phyloP scores from a whole-genome alignment of 2,888 invertebrate species.

The Metalampra italica region DNA sequence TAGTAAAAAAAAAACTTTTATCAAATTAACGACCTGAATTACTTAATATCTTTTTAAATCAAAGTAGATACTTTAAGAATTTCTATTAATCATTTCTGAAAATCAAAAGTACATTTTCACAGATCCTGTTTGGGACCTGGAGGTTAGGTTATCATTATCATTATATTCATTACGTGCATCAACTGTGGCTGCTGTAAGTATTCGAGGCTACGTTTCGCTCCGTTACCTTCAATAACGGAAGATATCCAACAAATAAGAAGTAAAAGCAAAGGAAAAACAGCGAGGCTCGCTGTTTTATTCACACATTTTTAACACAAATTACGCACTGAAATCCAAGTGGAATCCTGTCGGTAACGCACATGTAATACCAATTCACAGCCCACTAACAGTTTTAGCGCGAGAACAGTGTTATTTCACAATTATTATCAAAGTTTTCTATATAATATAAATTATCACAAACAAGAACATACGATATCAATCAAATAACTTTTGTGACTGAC shows the following conservation, averaged over 20 bases:
- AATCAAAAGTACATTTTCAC: neutral
- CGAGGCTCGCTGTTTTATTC: conserved; percentile 31
- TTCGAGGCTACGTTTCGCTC: conserved; percentile 42
- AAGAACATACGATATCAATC: conserved; percentile 46
- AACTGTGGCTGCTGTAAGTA: conserved; percentile 43
- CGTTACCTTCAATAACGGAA: conserved; percentile 53
- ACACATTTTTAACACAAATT: conserved; percentile 23
- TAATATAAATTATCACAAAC: conserved; percentile 43
- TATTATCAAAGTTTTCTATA: conserved; percentile 24
- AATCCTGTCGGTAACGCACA: conserved; percentile 22
- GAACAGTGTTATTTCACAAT: conserved; percentile 33
- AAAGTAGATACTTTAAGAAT: neutral
- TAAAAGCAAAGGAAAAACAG: conserved; percentile 52
- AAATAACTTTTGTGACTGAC: conserved; percentile 64
- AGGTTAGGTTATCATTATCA: neutral
- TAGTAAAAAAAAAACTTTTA: too few species aligned
- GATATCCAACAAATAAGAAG: conserved; percentile 45
- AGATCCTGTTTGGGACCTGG: neutral
- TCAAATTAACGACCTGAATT: neutral
- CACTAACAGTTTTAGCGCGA: conserved; percentile 11
- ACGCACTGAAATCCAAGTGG: conserved; percentile 31
- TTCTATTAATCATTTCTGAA: neutral
- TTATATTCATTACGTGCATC: neutral
- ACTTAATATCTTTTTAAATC: neutral
- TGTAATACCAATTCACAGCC: conserved; percentile 22